Conservation (phyloP, 2,797 vertebrate genomes). For the Periophthalmus magnuspinnatus region DNA sequence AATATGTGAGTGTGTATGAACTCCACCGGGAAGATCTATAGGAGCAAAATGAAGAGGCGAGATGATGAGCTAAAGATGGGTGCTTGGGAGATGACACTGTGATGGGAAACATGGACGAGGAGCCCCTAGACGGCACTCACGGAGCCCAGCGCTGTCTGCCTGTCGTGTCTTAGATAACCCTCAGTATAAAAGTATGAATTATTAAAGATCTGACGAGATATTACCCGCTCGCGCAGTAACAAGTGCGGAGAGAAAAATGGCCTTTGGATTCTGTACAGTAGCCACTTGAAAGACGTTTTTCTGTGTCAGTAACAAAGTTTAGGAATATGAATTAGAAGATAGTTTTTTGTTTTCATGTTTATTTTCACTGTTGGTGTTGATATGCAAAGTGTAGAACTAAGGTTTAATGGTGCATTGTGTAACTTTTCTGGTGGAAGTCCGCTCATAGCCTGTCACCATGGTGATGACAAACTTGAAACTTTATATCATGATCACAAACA, state of each 20-base stretch:
- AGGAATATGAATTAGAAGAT: not conserved
- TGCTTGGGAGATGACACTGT: slow-evolving; percentile 51
- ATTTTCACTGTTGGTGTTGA: too few species aligned
- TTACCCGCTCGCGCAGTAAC: slow-evolving; percentile 44
- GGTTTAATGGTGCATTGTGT: not conserved
- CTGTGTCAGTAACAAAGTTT: not conserved
- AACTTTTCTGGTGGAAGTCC: too few species aligned
- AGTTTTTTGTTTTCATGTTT: not conserved
- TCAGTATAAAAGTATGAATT: slow-evolving; percentile 63
- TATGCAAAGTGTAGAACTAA: too few species aligned
- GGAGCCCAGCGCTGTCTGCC: slow-evolving; percentile 44
- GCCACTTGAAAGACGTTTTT: not conserved
- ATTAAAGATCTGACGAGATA: slow-evolving; percentile 66
- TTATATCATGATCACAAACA: not conserved
- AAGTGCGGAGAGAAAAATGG: slow-evolving; percentile 20
- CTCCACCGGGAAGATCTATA: slow-evolving; percentile 24
- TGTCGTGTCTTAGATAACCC: slow-evolving; percentile 66
- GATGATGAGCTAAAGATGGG: slow-evolving; percentile 54
- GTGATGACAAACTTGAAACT: not conserved
- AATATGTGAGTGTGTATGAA: too few species aligned
- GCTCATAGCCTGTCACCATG: too few species aligned
- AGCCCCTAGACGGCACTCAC: slow-evolving; percentile 54
- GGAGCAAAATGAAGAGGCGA: slow-evolving; percentile 56
- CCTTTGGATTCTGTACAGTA: slow-evolving; percentile 11
- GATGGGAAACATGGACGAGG: slow-evolving; percentile 50